Evolutionary conservation across 64 coral and sea anemone genomes (phyloP).

Genomic region (Montipora foliosa): DNA sequence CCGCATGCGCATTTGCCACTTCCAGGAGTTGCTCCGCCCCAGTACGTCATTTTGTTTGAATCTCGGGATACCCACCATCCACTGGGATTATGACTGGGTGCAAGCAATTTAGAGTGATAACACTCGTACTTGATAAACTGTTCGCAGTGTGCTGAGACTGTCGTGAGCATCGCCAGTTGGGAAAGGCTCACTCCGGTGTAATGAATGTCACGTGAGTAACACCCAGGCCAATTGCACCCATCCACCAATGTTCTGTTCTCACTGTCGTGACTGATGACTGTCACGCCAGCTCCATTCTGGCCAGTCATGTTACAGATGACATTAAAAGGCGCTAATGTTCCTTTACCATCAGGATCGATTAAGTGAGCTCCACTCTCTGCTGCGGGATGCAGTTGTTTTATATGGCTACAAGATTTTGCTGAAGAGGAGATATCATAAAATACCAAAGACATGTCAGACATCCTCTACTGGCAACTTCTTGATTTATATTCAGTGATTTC

Average conservation of each 20-base stretch:
- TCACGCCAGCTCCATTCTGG: background rate
- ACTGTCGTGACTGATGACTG: background rate
- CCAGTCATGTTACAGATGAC: background rate
- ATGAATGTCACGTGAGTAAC: constrained; percentile 3
- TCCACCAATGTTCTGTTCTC: background rate
- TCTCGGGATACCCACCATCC: constrained; percentile 29
- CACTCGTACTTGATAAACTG: constrained; percentile 44
- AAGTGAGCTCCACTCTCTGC: background rate
- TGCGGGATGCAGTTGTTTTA: background rate
- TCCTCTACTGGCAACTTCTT: too few species aligned
- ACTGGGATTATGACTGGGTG: fast-evolving
- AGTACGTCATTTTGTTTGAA: background rate
- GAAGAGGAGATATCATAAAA: background rate
- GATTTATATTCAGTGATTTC: too few species aligned
- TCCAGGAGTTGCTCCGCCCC: constrained; percentile 22
- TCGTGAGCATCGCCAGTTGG: constrained; percentile 8
- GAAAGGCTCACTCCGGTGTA: background rate
- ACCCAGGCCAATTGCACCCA: background rate
- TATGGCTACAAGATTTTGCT: background rate
- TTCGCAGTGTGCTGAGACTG: constrained; percentile 10
- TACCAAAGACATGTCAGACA: too few species aligned
- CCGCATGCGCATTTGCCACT: constrained; percentile 11
- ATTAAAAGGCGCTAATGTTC: background rate
- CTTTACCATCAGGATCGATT: background rate
- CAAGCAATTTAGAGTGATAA: background rate